phyloP scores from a whole-genome alignment of 2,113 vertebrate genomes.

The human region DNA sequence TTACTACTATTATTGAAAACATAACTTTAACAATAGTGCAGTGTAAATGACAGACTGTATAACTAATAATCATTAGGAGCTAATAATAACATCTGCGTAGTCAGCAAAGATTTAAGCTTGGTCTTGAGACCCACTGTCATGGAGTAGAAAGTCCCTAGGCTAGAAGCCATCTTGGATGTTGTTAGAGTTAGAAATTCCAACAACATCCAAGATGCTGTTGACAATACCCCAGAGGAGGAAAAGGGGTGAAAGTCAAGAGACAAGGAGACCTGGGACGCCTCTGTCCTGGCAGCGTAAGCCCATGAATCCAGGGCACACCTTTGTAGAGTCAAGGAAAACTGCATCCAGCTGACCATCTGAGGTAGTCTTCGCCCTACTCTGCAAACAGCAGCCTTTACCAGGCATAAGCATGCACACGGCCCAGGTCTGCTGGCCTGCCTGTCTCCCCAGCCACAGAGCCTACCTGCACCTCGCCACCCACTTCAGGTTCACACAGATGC shows the following conservation, averaged over 20 bases:
- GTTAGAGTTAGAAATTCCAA: not conserved
- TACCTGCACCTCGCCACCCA: constrained; percentile 91
- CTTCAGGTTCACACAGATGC: constrained; percentile 85
- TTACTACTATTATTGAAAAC: not conserved
- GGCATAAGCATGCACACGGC: not conserved
- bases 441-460: not conserved
- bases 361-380: not conserved
- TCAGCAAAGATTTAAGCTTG: not conserved
- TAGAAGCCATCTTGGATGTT: not conserved
- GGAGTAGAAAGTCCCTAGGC: not conserved
- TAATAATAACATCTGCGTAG: not conserved
- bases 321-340: not conserved
- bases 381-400: not conserved
- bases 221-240: not conserved
- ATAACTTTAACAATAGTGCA: not conserved
- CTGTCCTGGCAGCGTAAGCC: not conserved
- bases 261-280: not conserved
- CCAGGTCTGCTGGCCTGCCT: not conserved
- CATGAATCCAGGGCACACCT: accelerated
- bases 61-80: not conserved
- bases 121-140: not conserved
- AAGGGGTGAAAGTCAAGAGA: not conserved
- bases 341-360: not conserved
- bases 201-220: too few relatives aligned
- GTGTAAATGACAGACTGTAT: not conserved